phyloP scores from a whole-genome alignment of 2,888 invertebrate species.

The Camptogramma bilineatum region DNA sequence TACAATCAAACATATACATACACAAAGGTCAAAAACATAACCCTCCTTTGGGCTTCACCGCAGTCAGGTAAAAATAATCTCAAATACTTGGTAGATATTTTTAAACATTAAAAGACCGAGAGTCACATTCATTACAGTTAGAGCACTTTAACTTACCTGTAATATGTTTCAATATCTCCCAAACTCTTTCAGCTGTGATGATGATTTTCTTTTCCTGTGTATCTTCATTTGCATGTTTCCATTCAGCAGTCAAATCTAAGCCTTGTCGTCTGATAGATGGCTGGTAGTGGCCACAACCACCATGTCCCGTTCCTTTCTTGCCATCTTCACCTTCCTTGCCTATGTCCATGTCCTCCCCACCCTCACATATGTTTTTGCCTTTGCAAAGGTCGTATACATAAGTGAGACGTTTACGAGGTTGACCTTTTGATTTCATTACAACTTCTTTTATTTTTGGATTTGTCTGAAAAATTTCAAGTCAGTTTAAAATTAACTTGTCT shows the following conservation, averaged over 20 bases:
- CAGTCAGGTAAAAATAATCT: too few relatives aligned
- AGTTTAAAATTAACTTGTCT: background rate
- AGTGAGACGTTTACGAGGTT: slow-evolving; percentile 96
- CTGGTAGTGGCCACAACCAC: slow-evolving; percentile 99
- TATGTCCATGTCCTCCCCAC: slow-evolving; percentile 98
- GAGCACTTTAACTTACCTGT: slow-evolving; percentile 76
- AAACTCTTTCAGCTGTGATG: slow-evolving; percentile 97
- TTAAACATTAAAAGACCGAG: background rate
- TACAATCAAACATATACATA: too few relatives aligned
- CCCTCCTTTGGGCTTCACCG: too few relatives aligned
- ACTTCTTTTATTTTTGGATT: slow-evolving; percentile 97
- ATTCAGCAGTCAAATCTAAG: slow-evolving; percentile 97
- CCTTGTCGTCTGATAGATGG: slow-evolving; percentile 96
- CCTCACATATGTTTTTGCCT: slow-evolving; percentile 98
- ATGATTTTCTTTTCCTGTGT: slow-evolving; percentile 98
- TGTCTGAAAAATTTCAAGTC: slow-evolving; percentile 84
- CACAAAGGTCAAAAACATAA: too few relatives aligned
- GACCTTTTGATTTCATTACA: slow-evolving; percentile 97
- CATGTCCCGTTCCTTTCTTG: slow-evolving; percentile 89
- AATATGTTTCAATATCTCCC: slow-evolving; percentile 98
- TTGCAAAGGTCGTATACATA: slow-evolving; percentile 99
- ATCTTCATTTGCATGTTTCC: slow-evolving; percentile 99
- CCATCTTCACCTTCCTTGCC: slow-evolving; percentile 90
- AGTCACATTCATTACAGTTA: too few relatives aligned
- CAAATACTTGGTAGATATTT: background rate